Evolutionary conservation across 2,113 vertebrate genomes (phyloP).

Genomic region (Alectura lathami): DNA sequence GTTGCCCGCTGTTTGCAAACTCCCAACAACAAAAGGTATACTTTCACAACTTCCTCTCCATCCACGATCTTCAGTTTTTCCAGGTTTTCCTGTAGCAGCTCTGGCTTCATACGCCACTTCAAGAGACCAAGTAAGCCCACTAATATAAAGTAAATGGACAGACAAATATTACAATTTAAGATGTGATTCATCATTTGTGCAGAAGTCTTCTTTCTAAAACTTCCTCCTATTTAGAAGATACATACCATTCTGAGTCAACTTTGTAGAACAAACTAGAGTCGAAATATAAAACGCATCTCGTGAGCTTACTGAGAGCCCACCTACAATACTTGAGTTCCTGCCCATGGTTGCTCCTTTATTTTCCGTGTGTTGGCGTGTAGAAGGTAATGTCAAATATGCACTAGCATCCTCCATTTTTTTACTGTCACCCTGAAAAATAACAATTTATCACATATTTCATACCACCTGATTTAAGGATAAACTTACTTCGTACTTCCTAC

Average conservation of each 20-base stretch:
- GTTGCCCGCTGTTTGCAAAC: background rate
- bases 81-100: slow-evolving; percentile 90
- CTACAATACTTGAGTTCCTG: slow-evolving; percentile 83
- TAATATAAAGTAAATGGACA: slow-evolving; percentile 39
- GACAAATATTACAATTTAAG: background rate
- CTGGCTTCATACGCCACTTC: slow-evolving; percentile 95
- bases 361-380: slow-evolving; percentile 81
- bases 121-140: slow-evolving; percentile 93
- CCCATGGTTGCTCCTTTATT: slow-evolving; percentile 79
- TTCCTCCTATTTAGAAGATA: background rate
- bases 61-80: slow-evolving; percentile 95
- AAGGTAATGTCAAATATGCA: slow-evolving; percentile 85
- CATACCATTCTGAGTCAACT: slow-evolving; percentile 97
- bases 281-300: slow-evolving; percentile 91
- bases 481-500: background rate
- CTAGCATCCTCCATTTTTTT: slow-evolving; percentile 96
- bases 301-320: slow-evolving; percentile 89
- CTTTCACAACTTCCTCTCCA: slow-evolving; percentile 98
- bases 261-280: slow-evolving; percentile 96
- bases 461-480: background rate
- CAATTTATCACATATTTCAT: background rate
- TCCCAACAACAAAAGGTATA: slow-evolving; percentile 42
- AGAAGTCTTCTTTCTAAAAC: background rate
- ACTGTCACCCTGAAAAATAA: slow-evolving; percentile 89
- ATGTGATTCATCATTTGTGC: background rate